Percentiles rank a stretch among this genome's conserved stretches.
Conservation (phyloP, 2,113 vertebrate genomes). For the Opisthocomus hoazin region DNA sequence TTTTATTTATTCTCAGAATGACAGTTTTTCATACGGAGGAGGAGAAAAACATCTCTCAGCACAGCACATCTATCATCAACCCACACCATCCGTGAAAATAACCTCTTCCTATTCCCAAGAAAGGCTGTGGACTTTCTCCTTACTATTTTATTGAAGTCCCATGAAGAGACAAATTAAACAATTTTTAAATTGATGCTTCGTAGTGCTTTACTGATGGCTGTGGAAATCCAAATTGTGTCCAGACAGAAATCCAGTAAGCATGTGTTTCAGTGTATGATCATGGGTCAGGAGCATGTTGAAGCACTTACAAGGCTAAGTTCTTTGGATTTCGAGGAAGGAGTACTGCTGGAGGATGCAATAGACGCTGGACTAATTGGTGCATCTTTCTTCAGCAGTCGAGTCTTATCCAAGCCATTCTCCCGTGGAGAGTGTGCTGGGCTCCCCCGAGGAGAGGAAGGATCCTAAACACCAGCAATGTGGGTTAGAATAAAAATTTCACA, state of each 20-base stretch:
- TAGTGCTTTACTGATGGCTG: neutral
- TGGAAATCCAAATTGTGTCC: neutral
- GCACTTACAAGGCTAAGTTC: conserved; percentile 95
- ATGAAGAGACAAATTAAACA: neutral
- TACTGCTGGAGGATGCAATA: conserved; percentile 97
- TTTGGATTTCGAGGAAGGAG: conserved; percentile 98
- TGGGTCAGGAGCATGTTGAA: neutral
- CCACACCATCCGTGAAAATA: neutral
- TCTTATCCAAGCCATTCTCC: conserved; percentile 96
- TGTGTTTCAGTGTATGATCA: neutral
- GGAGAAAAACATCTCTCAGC: conserved; percentile 31
- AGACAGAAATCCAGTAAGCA: neutral
- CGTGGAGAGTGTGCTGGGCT: conserved; percentile 94
- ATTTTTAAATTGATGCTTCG: neutral
- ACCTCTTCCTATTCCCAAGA: neutral
- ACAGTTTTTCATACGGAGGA: neutral
- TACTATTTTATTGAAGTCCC: neutral
- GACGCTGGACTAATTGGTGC: conserved; percentile 95
- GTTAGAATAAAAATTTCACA: neutral
- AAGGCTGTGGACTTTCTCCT: neutral
- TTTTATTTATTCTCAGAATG: conserved; percentile 53
- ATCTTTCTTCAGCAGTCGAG: conserved; percentile 94
- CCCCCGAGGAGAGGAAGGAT: conserved; percentile 92
- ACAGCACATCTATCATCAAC: conserved; percentile 22
- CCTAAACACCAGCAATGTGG: conserved; percentile 69